Evolutionary conservation across 53 echinoderm and acorn worm species (phyloP).

Genomic region (Actinopyga echinites): DNA sequence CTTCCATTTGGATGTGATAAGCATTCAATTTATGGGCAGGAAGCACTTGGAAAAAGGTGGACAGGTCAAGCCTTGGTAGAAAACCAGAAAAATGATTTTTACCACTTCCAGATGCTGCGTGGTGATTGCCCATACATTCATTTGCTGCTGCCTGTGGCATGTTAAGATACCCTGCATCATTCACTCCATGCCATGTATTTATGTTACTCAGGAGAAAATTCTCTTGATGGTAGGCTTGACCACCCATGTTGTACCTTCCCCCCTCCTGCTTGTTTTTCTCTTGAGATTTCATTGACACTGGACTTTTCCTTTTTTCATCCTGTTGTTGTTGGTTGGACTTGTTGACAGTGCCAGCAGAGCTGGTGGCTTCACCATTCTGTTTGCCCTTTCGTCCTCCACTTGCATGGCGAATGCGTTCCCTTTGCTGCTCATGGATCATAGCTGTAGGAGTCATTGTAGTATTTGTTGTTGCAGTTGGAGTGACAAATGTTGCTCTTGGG

Average conservation of each 20-base stretch:
- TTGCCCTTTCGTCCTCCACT: constrained; percentile 34
- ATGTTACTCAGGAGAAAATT: constrained; percentile 32
- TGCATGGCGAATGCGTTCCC: constrained; percentile 36
- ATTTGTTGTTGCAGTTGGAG: not conserved
- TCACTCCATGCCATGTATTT: constrained; percentile 41
- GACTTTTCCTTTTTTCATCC: constrained; percentile 9
- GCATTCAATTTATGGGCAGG: constrained; percentile 95
- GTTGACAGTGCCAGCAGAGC: not conserved
- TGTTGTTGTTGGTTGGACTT: not conserved
- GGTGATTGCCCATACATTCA: constrained; percentile 6
- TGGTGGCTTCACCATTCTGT: not conserved
- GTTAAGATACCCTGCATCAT: constrained; percentile 30
- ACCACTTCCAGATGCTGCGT: constrained; percentile 33
- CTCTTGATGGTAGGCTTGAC: not conserved
- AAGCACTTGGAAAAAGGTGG: constrained; percentile 86
- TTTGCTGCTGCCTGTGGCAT: constrained; percentile 22
- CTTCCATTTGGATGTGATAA: constrained; percentile 99
- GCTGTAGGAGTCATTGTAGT: constrained; percentile 21
- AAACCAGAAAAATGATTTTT: constrained; percentile 60
- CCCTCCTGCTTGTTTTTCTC: constrained; percentile 7
- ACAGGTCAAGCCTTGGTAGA: constrained; percentile 91
- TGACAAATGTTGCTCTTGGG: not conserved
- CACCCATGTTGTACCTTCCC: not conserved
- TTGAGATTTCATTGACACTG: constrained; percentile 2
- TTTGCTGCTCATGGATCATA: constrained; percentile 37